Percentiles rank a stretch among this genome's conserved stretches.
Evolutionary conservation across 2,113 vertebrate species (phyloP).

Genomic region (Odocoileus hemionus): DNA sequence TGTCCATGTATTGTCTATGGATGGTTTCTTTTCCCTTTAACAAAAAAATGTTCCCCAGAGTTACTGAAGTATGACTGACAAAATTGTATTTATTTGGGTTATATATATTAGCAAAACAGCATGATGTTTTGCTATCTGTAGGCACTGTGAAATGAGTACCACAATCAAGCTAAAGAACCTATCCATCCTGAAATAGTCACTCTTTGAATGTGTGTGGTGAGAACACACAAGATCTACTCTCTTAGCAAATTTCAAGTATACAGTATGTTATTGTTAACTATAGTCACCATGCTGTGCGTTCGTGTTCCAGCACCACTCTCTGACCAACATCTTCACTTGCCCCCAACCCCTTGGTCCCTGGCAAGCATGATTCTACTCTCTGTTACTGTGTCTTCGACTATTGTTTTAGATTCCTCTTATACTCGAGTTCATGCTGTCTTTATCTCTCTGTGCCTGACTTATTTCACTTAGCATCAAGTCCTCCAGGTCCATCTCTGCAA

Average conservation of each 20-base stretch:
- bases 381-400: fast-evolving
- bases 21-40: neutral
- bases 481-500: neutral
- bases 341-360: neutral
- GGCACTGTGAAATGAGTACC: neutral
- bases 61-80: neutral
- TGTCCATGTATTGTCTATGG: neutral
- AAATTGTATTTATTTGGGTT: neutral
- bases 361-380: neutral
- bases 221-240: neutral
- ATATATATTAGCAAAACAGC: neutral
- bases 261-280: neutral
- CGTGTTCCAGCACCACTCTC: neutral
- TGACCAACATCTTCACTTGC: neutral
- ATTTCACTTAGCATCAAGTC: neutral
- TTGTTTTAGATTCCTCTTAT: neutral
- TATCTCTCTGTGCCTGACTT: neutral
- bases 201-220: neutral
- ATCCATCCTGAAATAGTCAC: neutral
- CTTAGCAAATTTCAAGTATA: neutral
- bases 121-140: neutral
- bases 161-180: neutral
- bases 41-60: neutral
- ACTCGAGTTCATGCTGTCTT: neutral
- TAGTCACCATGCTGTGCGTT: neutral